Conservation (phyloP, 2,888 invertebrate genomes). For the Doris montereyensis region DNA sequence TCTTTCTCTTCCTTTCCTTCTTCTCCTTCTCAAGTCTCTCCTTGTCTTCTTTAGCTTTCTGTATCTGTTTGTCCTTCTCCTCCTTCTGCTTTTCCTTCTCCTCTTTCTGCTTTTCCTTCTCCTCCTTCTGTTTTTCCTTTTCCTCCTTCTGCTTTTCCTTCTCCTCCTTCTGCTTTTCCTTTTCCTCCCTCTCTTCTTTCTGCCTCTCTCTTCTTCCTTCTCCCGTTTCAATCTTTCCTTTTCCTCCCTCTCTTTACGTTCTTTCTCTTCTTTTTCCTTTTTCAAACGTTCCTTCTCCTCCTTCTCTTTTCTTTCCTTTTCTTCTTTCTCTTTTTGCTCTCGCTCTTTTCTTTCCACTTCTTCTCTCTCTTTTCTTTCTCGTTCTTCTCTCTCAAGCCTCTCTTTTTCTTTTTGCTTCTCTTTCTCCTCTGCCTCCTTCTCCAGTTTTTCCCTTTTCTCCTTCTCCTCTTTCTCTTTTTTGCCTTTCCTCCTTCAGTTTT, state of each 20-base stretch:
- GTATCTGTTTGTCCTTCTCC: not conserved
- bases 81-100: conserved; percentile 46
- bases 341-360: conserved; percentile 3
- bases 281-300: conserved; percentile 37
- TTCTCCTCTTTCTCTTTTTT: conserved; percentile 15
- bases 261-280: conserved; percentile 17
- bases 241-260: conserved; percentile 15
- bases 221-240: conserved; percentile 29
- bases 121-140: conserved; percentile 39
- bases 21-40: conserved; percentile 42
- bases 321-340: conserved; percentile 16
- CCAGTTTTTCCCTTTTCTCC: not conserved
- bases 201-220: conserved; percentile 23
- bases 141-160: conserved; percentile 44
- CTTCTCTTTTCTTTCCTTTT: conserved; percentile 14
- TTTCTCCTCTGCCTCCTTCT: not conserved
- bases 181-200: conserved; percentile 36
- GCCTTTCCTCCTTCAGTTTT: not conserved
- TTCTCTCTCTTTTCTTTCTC: conserved; percentile 19
- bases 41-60: conserved; percentile 45
- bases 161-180: conserved; percentile 44
- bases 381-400: conserved; percentile 3
- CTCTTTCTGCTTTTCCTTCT: conserved; percentile 39
- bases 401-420: conserved; percentile 8
- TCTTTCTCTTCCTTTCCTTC: conserved; percentile 14